phyloP scores from a whole-genome alignment of 2,888 invertebrate genomes.

The Agonopterix alstromeriana region DNA sequence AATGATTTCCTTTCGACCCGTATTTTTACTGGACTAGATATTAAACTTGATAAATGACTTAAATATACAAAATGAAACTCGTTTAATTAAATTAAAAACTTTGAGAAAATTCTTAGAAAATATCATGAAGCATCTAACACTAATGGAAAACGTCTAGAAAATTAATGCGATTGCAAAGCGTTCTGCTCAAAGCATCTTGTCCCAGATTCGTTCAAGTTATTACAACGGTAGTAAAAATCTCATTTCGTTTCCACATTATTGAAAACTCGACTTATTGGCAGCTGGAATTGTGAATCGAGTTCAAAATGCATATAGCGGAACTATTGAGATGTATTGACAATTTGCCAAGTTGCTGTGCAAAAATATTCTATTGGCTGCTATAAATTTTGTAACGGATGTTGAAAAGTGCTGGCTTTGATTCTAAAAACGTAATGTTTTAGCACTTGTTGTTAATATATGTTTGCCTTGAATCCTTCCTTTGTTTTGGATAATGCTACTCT shows the following conservation, averaged over 20 bases:
- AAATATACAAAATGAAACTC: too few species aligned
- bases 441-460: too few species aligned
- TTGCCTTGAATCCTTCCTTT: too few species aligned
- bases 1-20: too few species aligned
- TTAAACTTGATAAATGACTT: too few species aligned
- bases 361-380: constrained; percentile 4
- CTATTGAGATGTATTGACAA: constrained; percentile 17
- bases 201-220: neutral
- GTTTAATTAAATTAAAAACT: too few species aligned
- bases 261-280: constrained; percentile 42
- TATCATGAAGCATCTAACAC: neutral
- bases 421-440: too few species aligned
- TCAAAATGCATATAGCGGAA: constrained; percentile 28
- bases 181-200: constrained; percentile 1
- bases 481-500: too few species aligned
- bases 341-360: constrained; percentile 18
- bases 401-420: constrained; percentile 5
- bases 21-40: too few species aligned
- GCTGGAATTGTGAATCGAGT: constrained; percentile 32
- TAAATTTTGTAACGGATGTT: constrained; percentile 13
- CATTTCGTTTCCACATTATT: constrained; percentile 39
- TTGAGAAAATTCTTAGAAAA: too few species aligned
- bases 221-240: constrained; percentile 38
- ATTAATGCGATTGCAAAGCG: constrained; percentile 21
- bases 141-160: constrained; percentile 3